These are phyloP conservation scores for Nemurella pictetii DNA, from an alignment of 2,888 invertebrate species.

Conservation along the genomic window DNA sequence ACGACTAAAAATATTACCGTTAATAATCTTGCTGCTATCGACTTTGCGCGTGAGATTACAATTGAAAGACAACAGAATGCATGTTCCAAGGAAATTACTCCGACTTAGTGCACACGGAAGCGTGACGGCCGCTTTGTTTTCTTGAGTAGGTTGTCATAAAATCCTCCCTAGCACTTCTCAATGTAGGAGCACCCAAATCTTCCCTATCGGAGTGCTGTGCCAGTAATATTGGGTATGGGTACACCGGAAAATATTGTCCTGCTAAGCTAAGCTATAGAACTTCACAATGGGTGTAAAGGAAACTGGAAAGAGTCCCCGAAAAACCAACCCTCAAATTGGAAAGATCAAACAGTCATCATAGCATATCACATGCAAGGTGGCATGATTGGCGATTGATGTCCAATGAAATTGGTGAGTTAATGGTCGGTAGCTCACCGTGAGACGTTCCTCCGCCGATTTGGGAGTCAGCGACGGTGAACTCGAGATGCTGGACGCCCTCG, in stretches of 20 bases:
- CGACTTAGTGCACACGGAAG: background rate
- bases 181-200: too few species aligned
- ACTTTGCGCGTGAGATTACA: background rate
- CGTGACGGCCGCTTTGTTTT: too few species aligned
- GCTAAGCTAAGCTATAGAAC: too few species aligned
- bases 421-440: conserved; percentile 37
- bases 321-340: too few species aligned
- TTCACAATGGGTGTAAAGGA: too few species aligned
- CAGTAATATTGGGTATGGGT: too few species aligned
- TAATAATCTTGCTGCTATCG: background rate
- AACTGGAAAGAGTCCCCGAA: too few species aligned
- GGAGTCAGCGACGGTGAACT: conserved; percentile 29
- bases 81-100: background rate
- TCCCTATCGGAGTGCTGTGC: too few species aligned
- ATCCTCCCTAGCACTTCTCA: too few species aligned
- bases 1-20: background rate
- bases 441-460: conserved; percentile 27
- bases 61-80: background rate
- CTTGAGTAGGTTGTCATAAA: too few species aligned
- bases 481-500: conserved; percentile 24
- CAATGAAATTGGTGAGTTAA: background rate
- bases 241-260: too few species aligned
- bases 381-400: background rate
- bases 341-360: conserved; percentile 51
- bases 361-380: conserved; percentile 34